These are phyloP conservation scores for Campoletis raptor DNA, from an alignment of 2,888 invertebrate species.

Conservation along the genomic window DNA sequence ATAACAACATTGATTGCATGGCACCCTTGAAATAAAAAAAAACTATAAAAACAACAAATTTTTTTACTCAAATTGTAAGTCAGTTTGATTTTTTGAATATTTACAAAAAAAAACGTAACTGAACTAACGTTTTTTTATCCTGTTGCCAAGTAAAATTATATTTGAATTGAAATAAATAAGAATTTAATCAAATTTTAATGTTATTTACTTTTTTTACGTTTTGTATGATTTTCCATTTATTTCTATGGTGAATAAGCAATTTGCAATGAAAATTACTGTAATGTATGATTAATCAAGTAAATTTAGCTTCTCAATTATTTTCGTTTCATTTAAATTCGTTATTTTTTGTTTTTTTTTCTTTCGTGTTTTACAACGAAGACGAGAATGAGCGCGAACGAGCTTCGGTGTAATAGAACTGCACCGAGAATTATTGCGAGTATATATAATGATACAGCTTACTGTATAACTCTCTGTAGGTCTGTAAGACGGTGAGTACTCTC, in stretches of 20 bases:
- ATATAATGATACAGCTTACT: slow-evolving; percentile 39
- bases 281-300: slow-evolving; percentile 22
- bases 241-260: neutral
- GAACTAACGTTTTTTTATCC: neutral
- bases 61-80: neutral
- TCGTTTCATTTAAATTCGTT: slow-evolving; percentile 13
- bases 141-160: neutral
- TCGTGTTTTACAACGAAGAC: slow-evolving; percentile 15
- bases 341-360: slow-evolving; percentile 24
- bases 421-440: slow-evolving; percentile 33
- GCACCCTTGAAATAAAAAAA: neutral
- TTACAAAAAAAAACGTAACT: neutral
- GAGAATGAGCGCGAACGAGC: slow-evolving; percentile 36
- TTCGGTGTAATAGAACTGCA: slow-evolving; percentile 28
- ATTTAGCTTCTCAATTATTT: slow-evolving; percentile 26
- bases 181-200: neutral
- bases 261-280: slow-evolving; percentile 7
- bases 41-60: neutral
- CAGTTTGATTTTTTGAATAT: neutral
- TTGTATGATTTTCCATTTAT: neutral
- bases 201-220: neutral
- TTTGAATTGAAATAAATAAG: neutral
- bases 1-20: neutral
- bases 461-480: slow-evolving; percentile 64
- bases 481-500: slow-evolving; percentile 64